Percentiles rank a stretch among this genome's conserved stretches.
These are phyloP conservation scores for Smutsia gigantea DNA, from an alignment of 2,797 vertebrate species.

Conservation along the genomic window DNA sequence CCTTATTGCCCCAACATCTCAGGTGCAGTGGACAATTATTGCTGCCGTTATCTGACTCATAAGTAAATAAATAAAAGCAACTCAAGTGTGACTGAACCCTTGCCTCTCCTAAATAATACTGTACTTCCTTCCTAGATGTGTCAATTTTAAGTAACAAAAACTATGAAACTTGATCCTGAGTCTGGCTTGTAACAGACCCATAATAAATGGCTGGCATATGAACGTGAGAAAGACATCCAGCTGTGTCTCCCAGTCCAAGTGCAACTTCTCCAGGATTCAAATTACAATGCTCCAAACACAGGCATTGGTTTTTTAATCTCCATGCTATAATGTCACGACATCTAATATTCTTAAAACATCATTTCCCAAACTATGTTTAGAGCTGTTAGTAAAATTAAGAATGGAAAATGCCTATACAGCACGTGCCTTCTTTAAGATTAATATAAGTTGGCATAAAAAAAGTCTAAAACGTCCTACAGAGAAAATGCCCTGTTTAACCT, in stretches of 20 bases:
- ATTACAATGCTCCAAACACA: background rate
- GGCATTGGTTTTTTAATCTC: background rate
- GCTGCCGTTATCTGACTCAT: background rate
- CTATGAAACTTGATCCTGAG: background rate
- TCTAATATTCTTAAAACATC: background rate
- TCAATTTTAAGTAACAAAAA: background rate
- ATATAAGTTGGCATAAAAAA: background rate
- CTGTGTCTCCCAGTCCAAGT: background rate
- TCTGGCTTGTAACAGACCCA: background rate
- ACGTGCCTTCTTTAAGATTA: constrained; percentile 12
- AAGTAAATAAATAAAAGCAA: background rate
- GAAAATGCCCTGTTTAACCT: background rate
- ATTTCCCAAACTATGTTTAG: background rate
- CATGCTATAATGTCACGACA: background rate
- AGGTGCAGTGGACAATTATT: background rate
- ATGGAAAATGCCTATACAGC: background rate
- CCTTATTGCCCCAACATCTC: background rate
- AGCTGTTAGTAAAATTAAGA: background rate
- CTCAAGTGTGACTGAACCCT: background rate
- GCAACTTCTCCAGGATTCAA: background rate
- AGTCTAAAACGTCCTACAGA: background rate
- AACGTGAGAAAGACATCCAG: background rate
- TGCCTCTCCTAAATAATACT: background rate
- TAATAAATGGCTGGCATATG: background rate
- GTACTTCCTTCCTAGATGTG: background rate